Conservation (phyloP, 2,888 invertebrate species). For the Rhingia rostrata region DNA sequence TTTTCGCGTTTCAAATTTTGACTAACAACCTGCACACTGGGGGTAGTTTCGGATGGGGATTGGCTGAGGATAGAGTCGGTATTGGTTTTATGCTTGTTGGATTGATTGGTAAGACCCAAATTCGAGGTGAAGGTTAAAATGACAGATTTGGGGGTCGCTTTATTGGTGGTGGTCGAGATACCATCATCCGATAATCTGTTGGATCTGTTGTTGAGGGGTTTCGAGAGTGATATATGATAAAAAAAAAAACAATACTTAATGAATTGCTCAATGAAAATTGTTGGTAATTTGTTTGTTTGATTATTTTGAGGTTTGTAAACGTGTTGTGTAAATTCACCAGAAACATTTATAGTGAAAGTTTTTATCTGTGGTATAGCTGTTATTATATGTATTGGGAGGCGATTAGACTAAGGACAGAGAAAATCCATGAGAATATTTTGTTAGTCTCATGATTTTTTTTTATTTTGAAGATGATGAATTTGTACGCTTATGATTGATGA, state of each 20-base stretch:
- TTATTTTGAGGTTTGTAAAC: conserved; percentile 27
- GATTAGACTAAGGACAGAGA: conserved; percentile 15
- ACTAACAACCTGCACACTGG: conserved; percentile 36
- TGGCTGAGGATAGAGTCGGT: conserved; percentile 55
- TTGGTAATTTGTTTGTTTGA: conserved; percentile 10
- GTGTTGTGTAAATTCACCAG: conserved; percentile 58
- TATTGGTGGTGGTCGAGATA: conserved; percentile 63
- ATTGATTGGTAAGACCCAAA: conserved; percentile 69
- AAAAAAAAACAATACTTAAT: conserved; percentile 19
- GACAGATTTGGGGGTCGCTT: conserved; percentile 64
- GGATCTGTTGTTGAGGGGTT: conserved; percentile 69
- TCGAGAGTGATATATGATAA: conserved; percentile 65
- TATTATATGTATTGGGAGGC: conserved; percentile 16
- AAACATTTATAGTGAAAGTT: conserved; percentile 25
- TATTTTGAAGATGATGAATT: not conserved
- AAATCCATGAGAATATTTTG: not conserved
- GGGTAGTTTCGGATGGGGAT: conserved; percentile 63
- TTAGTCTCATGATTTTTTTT: not conserved
- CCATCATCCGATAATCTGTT: conserved; percentile 72
- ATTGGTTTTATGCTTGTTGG: conserved; percentile 60
- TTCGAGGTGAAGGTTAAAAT: conserved; percentile 70
- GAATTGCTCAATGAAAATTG: conserved; percentile 63
- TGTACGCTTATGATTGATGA: not conserved
- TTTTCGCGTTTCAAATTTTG: conserved; percentile 50
- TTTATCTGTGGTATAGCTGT: conserved; percentile 25